Evolutionary conservation across 2,888 invertebrate genomes (phyloP).

Genomic region (Philhelius pedissequus): DNA sequence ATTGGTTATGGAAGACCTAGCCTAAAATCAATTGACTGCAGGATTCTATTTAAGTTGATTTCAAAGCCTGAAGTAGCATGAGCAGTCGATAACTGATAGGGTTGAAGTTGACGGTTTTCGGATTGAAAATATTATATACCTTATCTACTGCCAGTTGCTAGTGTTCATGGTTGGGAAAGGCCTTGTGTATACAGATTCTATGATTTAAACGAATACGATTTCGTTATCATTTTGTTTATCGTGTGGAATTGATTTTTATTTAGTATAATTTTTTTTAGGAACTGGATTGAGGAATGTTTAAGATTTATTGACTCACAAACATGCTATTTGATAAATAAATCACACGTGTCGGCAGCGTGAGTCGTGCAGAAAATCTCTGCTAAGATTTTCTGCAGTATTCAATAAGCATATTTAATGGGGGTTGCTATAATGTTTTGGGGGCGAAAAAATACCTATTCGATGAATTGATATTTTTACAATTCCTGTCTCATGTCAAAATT

Average conservation of each 20-base stretch:
- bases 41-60: conserved; percentile 42
- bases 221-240: conserved; percentile 52
- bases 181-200: not conserved
- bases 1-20: not conserved
- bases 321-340: too few relatives aligned
- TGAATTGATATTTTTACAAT: too few relatives aligned
- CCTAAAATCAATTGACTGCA: conserved; percentile 51
- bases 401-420: too few relatives aligned
- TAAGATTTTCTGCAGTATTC: too few relatives aligned
- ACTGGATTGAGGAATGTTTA: conserved; percentile 44
- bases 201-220: conserved; percentile 50
- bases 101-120: conserved; percentile 40
- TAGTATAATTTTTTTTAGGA: conserved; percentile 26
- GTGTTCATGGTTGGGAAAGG: not conserved
- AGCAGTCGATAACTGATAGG: conserved; percentile 26
- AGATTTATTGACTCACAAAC: conserved; percentile 41
- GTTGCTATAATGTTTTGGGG: too few relatives aligned
- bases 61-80: not conserved
- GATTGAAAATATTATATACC: conserved; percentile 34
- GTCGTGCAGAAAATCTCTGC: too few relatives aligned
- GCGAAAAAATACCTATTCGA: too few relatives aligned
- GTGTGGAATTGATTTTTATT: conserved; percentile 54
- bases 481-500: too few relatives aligned
- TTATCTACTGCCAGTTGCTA: not conserved
- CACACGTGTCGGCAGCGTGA: too few relatives aligned